These are phyloP conservation scores for Hybognathus amarus DNA, from an alignment of 2,797 vertebrate genomes.

Conservation along the genomic window DNA sequence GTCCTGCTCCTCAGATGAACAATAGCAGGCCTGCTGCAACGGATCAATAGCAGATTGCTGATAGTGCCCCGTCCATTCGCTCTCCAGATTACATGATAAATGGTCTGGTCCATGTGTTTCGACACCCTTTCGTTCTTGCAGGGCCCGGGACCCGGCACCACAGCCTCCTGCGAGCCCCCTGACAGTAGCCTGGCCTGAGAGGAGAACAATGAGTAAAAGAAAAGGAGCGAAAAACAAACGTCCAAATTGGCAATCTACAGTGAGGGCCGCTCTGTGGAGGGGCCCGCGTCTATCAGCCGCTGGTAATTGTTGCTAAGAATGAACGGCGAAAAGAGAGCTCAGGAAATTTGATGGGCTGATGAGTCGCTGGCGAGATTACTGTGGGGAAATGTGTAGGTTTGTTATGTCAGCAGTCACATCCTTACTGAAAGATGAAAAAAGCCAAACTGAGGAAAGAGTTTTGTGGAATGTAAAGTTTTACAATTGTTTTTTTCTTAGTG, in stretches of 20 bases:
- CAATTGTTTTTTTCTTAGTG: neutral
- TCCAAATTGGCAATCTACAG: constrained; percentile 78
- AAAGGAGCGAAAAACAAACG: constrained; percentile 65
- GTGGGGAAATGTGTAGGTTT: constrained; percentile 23
- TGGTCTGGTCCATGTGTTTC: constrained; percentile 88
- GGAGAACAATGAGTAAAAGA: constrained; percentile 69
- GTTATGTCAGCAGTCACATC: constrained; percentile 29
- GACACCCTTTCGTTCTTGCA: constrained; percentile 81
- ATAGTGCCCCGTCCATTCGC: constrained; percentile 96
- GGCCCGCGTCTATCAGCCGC: constrained; percentile 53
- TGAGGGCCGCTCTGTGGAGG: constrained; percentile 38
- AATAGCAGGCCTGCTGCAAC: constrained; percentile 87
- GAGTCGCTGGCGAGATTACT: constrained; percentile 24
- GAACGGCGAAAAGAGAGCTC: constrained; percentile 14
- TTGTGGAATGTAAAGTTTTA: constrained; percentile 21
- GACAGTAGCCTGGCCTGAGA: constrained; percentile 59
- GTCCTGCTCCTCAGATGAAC: constrained; percentile 90
- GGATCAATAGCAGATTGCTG: constrained; percentile 99
- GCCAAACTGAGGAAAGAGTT: neutral
- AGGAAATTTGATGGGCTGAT: constrained; percentile 47
- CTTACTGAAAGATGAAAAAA: constrained; percentile 26
- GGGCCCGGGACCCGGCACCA: constrained; percentile 55
- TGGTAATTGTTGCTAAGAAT: constrained; percentile 59
- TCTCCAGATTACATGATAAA: constrained; percentile 98
- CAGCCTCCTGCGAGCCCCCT: constrained; percentile 56